These are phyloP conservation scores for Xestia c-nigrum DNA, from an alignment of 2,888 invertebrate genomes.

Conservation along the genomic window DNA sequence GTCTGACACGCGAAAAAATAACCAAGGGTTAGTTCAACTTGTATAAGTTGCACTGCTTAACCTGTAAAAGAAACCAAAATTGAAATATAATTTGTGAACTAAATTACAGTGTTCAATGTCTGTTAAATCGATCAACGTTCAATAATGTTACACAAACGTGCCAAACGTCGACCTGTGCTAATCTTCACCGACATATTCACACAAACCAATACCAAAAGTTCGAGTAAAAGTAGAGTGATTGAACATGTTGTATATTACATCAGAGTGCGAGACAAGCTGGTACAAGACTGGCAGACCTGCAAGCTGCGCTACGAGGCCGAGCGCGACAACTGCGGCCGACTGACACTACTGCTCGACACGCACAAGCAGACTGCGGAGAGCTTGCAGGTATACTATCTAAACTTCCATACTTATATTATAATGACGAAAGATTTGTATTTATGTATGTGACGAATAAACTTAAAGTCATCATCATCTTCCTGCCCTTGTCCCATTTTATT, in stretches of 20 bases:
- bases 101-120: not conserved
- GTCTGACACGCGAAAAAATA: conserved; percentile 10
- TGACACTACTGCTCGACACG: conserved; percentile 90
- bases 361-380: conserved; percentile 90
- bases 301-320: conserved; percentile 87
- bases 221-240: not conserved
- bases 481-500: no score
- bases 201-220: not conserved
- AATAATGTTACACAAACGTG: not conserved
- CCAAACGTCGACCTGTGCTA: not conserved
- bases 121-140: not conserved
- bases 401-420: no score
- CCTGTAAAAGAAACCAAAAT: not conserved
- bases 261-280: conserved; percentile 88
- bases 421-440: no score
- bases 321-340: conserved; percentile 88
- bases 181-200: not conserved
- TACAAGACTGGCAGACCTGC: conserved; percentile 84
- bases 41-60: not conserved
- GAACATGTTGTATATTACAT: not conserved
- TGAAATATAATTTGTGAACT: not conserved
- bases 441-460: no score
- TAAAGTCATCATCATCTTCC: no score
- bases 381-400: conserved; percentile 71
- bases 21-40: not conserved